phyloP scores from a whole-genome alignment of 2,797 vertebrate species.

The Hypotaenidia okinawae region DNA sequence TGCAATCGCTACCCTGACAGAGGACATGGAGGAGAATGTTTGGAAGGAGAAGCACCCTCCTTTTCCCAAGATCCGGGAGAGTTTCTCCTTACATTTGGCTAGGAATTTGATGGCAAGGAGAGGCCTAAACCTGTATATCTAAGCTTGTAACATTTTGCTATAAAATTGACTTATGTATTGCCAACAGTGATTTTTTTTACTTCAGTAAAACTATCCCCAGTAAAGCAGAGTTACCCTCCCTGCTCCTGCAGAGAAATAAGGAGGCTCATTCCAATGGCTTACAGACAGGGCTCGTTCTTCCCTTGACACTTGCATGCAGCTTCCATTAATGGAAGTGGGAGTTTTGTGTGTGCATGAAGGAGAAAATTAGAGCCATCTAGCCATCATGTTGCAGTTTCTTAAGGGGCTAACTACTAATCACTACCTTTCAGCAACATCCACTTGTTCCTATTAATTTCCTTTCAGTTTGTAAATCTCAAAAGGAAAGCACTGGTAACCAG shows the following conservation, averaged over 20 bases:
- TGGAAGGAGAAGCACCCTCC: background rate
- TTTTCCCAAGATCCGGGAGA: background rate
- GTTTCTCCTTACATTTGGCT: background rate
- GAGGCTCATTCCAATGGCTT: background rate
- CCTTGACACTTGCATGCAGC: background rate
- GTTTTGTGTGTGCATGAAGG: background rate
- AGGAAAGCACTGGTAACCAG: background rate
- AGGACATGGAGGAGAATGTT: background rate
- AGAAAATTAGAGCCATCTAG: background rate
- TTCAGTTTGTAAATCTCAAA: background rate
- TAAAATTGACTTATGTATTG: background rate
- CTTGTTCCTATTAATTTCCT: background rate
- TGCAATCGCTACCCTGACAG: background rate
- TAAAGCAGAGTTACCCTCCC: background rate
- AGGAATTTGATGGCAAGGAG: background rate
- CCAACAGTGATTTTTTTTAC: background rate
- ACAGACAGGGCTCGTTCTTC: background rate
- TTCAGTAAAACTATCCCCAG: background rate
- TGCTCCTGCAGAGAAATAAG: background rate
- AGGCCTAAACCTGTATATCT: background rate
- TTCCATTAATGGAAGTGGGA: background rate
- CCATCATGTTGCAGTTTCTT: background rate
- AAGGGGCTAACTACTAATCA: background rate
- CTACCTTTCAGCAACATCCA: background rate
- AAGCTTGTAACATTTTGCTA: background rate